Evolutionary conservation across 2,797 vertebrate species (phyloP).

Genomic region (Potorous gilbertii): DNA sequence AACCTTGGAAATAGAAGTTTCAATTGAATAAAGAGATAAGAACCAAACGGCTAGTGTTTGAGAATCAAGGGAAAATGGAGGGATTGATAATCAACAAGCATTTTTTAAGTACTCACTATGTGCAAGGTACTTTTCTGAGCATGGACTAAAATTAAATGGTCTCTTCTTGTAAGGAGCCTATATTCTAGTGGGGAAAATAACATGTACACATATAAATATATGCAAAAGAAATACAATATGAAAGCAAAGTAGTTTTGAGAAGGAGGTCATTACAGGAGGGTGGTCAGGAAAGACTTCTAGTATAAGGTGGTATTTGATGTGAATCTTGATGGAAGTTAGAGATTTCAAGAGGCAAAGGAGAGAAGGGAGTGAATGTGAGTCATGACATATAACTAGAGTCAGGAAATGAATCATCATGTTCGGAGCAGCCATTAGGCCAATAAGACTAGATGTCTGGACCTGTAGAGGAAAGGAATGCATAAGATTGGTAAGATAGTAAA

Average conservation of each 20-base stretch:
- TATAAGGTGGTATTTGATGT: not conserved
- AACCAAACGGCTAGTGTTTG: too few relatives aligned
- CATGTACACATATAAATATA: not conserved
- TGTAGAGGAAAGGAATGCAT: not conserved
- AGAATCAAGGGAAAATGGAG: too few relatives aligned
- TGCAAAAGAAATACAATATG: not conserved
- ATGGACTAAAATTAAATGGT: not conserved
- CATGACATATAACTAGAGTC: not conserved
- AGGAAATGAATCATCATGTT: not conserved
- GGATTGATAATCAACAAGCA: not conserved
- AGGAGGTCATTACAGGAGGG: too few relatives aligned
- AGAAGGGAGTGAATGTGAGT: not conserved
- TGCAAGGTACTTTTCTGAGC: not conserved
- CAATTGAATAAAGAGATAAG: too few relatives aligned
- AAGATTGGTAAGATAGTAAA: not conserved
- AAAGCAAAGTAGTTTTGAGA: not conserved
- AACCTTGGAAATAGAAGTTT: too few relatives aligned
- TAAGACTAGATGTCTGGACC: not conserved
- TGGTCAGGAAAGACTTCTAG: not conserved
- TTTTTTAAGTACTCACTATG: not conserved
- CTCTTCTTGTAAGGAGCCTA: not conserved
- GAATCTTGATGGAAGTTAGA: not conserved
- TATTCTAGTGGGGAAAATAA: not conserved
- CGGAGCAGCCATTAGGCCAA: not conserved
- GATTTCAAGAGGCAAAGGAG: not conserved